phyloP scores from a whole-genome alignment of 2,888 invertebrate genomes.

The Rotaria macrura region DNA sequence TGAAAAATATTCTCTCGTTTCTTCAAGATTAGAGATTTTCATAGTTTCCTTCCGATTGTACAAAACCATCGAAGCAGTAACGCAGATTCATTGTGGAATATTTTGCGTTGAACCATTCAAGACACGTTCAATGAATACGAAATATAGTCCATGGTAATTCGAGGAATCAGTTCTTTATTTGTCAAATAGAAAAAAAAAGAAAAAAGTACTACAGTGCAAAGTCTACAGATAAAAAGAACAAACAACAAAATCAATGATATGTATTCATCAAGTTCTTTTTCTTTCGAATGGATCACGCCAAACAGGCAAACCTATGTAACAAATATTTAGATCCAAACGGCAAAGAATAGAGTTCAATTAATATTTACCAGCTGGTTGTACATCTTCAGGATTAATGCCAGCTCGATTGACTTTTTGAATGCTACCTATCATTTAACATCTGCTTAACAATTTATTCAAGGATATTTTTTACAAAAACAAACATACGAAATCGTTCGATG shows the following conservation, averaged over 20 bases:
- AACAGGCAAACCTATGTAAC: not conserved
- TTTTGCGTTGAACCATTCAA: too few species aligned
- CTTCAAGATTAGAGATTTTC: too few species aligned
- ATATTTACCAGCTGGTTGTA: not conserved
- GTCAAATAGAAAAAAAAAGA: not conserved
- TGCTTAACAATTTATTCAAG: not conserved
- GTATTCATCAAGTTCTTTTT: not conserved
- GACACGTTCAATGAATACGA: too few species aligned
- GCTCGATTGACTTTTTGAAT: not conserved
- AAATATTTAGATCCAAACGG: not conserved
- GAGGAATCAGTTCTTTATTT: not conserved
- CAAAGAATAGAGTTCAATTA: not conserved
- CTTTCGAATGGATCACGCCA: not conserved
- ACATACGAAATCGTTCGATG: not conserved
- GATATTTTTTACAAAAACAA: not conserved
- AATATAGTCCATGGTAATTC: too few species aligned
- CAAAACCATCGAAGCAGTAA: too few species aligned
- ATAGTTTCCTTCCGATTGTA: too few species aligned
- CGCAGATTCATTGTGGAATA: too few species aligned
- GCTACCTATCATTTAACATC: not conserved
- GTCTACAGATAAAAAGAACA: not conserved
- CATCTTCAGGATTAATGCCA: not conserved
- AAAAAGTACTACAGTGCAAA: not conserved
- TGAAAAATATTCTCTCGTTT: too few species aligned
- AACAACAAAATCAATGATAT: not conserved